Evolutionary conservation across 2,113 vertebrate species (phyloP).

Genomic region (Aleadryas rufinucha): DNA sequence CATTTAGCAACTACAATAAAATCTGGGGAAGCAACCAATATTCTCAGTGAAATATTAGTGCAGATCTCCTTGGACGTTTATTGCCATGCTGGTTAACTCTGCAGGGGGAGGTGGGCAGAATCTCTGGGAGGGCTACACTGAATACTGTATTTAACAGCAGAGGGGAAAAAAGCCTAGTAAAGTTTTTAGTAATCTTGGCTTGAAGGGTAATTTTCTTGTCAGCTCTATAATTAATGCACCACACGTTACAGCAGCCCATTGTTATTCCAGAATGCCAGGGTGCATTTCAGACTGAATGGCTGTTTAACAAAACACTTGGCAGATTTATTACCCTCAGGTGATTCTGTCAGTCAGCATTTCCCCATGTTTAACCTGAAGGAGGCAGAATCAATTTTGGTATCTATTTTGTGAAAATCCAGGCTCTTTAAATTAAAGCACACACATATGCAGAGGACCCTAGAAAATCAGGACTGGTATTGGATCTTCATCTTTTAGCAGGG

Average conservation of each 20-base stretch:
- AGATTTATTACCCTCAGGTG: slow-evolving; percentile 71
- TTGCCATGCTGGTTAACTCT: not conserved
- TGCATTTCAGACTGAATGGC: slow-evolving; percentile 72
- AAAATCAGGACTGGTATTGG: slow-evolving; percentile 3
- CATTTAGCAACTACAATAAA: not conserved
- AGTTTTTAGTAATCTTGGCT: slow-evolving; percentile 66
- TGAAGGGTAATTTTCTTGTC: slow-evolving; percentile 79
- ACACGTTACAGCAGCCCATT: slow-evolving; percentile 64
- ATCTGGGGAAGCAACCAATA: not conserved
- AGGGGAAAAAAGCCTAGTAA: not conserved
- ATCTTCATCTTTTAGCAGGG: slow-evolving; percentile 8
- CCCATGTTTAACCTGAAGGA: slow-evolving; percentile 27
- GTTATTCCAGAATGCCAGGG: slow-evolving; percentile 69
- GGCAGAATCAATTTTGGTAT: slow-evolving; percentile 72
- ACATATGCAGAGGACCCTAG: not conserved
- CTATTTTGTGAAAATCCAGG: slow-evolving; percentile 31
- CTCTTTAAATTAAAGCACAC: slow-evolving; percentile 24
- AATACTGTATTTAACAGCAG: not conserved
- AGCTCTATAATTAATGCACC: slow-evolving; percentile 75
- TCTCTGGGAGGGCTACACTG: not conserved
- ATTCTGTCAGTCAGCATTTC: slow-evolving; percentile 74
- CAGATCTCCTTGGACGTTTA: not conserved
- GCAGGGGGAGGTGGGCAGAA: not conserved
- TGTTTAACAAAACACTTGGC: slow-evolving; percentile 75
- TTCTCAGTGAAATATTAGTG: not conserved